A percentile compares a stretch with the other conserved stretches of the same genome.
Evolutionary conservation across 2,888 invertebrate species (phyloP).

Genomic region (Chrysotoxum bicinctum): DNA sequence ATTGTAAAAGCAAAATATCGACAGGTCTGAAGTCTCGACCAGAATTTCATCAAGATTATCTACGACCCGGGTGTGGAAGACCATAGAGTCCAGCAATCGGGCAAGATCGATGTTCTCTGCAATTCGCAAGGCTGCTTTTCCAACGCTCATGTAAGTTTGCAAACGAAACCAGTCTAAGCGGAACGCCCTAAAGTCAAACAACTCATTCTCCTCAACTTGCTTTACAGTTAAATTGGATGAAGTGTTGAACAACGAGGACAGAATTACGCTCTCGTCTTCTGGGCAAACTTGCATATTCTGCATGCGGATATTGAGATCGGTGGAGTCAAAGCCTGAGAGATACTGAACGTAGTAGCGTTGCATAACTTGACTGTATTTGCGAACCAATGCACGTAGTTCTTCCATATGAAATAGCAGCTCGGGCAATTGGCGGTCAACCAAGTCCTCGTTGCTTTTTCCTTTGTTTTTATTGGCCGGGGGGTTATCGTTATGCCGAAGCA

Average conservation of each 20-base stretch:
- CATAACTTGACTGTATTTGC: slow-evolving; percentile 98
- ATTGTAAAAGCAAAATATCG: slow-evolving; percentile 98
- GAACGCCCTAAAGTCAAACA: slow-evolving; percentile 97
- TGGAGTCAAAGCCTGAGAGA: slow-evolving; percentile 97
- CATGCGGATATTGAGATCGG: slow-evolving; percentile 92
- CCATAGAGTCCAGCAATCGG: slow-evolving; percentile 95
- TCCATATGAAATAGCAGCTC: slow-evolving; percentile 99
- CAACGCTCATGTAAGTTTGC: slow-evolving; percentile 95
- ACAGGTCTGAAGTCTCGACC: slow-evolving; percentile 97
- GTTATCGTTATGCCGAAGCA: slow-evolving; percentile 97
- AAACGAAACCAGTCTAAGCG: slow-evolving; percentile 98
- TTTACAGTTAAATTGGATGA: slow-evolving; percentile 93
- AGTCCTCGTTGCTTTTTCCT: slow-evolving; percentile 91
- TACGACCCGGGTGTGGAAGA: slow-evolving; percentile 99
- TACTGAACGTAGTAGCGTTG: slow-evolving; percentile 99
- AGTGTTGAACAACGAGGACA: slow-evolving; percentile 95
- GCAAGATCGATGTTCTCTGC: slow-evolving; percentile 93
- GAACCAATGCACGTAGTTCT: slow-evolving; percentile 95
- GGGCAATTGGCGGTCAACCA: slow-evolving; percentile 97
- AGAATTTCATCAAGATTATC: slow-evolving; percentile 98
- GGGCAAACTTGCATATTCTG: slow-evolving; percentile 92
- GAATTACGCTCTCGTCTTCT: slow-evolving; percentile 96
- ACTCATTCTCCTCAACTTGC: slow-evolving; percentile 97
- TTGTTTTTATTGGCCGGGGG: slow-evolving; percentile 94
- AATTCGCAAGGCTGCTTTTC: slow-evolving; percentile 90